Evolutionary conservation across 2,797 vertebrate species (phyloP).

Genomic region (Parotocinclus haroldoi): DNA sequence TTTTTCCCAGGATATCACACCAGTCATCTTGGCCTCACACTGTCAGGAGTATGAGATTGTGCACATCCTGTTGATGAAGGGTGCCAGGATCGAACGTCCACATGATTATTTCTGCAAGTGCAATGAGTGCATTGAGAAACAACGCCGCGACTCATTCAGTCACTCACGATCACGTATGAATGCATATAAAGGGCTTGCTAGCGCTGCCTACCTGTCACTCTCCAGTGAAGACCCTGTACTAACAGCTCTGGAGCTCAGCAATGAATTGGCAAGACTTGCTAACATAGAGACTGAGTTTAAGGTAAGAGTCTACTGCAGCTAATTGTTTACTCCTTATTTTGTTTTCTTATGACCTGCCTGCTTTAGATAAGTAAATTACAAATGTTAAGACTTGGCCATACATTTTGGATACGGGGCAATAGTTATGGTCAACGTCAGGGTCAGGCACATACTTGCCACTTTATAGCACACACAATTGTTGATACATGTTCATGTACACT

Average conservation of each 20-base stretch:
- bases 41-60: constrained; percentile 97
- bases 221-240: constrained; percentile 94
- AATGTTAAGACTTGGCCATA: too few relatives aligned
- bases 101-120: constrained; percentile 98
- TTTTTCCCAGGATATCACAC: constrained; percentile 92
- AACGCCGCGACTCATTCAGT: constrained; percentile 89
- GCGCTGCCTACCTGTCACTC: constrained; percentile 89
- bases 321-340: background rate
- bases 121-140: constrained; percentile 83
- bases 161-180: constrained; percentile 97
- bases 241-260: constrained; percentile 92
- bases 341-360: too few relatives aligned
- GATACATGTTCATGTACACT: too few relatives aligned
- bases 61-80: constrained; percentile 89
- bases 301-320: constrained; percentile 2
- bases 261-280: constrained; percentile 89
- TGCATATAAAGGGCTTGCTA: constrained; percentile 92
- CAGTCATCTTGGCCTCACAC: constrained; percentile 89
- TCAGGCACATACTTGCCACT: too few relatives aligned
- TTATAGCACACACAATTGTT: too few relatives aligned
- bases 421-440: too few relatives aligned
- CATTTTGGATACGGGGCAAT: too few relatives aligned
- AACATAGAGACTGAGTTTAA: constrained; percentile 98
- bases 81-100: constrained; percentile 88
- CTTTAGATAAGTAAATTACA: too few relatives aligned